These are phyloP conservation scores for Grus americana DNA, from an alignment of 2,113 vertebrate genomes.

Conservation along the genomic window DNA sequence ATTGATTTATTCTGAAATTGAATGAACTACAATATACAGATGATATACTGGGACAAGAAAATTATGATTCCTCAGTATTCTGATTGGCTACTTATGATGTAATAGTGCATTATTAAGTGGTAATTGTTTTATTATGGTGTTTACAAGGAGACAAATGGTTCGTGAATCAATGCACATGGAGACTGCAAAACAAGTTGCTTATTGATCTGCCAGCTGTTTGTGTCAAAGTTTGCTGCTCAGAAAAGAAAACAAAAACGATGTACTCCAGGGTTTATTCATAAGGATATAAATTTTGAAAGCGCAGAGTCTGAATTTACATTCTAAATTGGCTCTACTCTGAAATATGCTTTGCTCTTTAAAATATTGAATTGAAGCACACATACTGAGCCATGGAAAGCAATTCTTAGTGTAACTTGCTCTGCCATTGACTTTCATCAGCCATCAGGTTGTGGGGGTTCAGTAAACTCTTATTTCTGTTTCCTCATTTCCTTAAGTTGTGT, in stretches of 20 bases:
- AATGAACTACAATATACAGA: not conserved
- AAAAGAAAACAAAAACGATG: not conserved
- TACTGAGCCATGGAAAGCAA: not conserved
- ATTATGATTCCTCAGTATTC: not conserved
- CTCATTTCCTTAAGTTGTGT: not conserved
- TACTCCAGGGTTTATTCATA: not conserved
- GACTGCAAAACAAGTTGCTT: conserved; percentile 15
- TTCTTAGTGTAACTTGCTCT: not conserved
- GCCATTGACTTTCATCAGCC: not conserved
- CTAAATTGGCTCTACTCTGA: not conserved
- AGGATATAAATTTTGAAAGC: not conserved
- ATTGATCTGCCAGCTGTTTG: conserved; percentile 31
- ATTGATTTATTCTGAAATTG: not conserved
- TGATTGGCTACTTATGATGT: not conserved
- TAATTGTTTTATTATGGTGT: conserved; percentile 24
- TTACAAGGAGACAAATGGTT: conserved; percentile 25
- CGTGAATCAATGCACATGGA: not conserved
- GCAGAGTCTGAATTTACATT: not conserved
- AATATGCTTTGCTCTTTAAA: not conserved
- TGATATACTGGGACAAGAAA: not conserved
- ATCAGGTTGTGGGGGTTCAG: not conserved
- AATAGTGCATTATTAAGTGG: not conserved
- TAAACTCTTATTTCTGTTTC: not conserved
- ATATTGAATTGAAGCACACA: not conserved
- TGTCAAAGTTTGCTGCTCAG: conserved; percentile 10